A percentile compares a stretch with the other conserved stretches of the same genome.
Evolutionary conservation across 2,113 vertebrate genomes (phyloP).

Genomic region (Platichthys flesus): DNA sequence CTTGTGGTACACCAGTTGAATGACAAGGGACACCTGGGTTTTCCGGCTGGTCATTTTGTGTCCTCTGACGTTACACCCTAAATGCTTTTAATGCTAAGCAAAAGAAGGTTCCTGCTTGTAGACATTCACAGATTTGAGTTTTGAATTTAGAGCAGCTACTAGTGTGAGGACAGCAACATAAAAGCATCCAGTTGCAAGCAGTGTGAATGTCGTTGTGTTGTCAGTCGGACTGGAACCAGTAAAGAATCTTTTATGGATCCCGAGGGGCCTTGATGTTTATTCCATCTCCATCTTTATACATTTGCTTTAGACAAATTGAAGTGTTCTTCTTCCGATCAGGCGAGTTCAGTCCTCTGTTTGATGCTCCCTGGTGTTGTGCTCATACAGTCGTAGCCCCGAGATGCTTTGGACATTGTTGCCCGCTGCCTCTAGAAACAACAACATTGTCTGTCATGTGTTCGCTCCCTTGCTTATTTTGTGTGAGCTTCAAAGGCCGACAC

Average conservation of each 20-base stretch:
- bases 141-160: no score
- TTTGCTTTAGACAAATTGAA: background rate
- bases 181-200: background rate
- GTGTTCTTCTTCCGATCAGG: slow-evolving; percentile 35
- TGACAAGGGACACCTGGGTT: background rate
- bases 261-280: background rate
- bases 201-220: background rate
- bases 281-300: background rate
- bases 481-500: slow-evolving; percentile 61
- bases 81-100: background rate
- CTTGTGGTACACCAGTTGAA: background rate
- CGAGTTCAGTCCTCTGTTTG: slow-evolving; percentile 1
- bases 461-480: slow-evolving; percentile 7
- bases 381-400: slow-evolving; percentile 7
- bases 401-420: slow-evolving; percentile 14
- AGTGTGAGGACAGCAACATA: background rate
- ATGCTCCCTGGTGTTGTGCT: background rate
- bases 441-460: slow-evolving; percentile 6
- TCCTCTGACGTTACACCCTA: background rate
- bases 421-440: slow-evolving; percentile 46
- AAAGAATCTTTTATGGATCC: background rate
- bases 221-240: background rate
- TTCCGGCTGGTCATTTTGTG: background rate
- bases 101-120: no score
- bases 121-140: no score